A percentile compares a stretch with the other conserved stretches of the same genome.
phyloP scores from a whole-genome alignment of 1,140 invertebrate species.

The Bombyx mori region ASM3026992v2 NC_085116.1:2670001-2670500 shows the following conservation, averaged over 20 bases:
- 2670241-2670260: constrained; percentile 45
- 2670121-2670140: constrained; percentile 45
- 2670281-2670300: constrained; percentile 57
- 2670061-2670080: constrained; percentile 59
- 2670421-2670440: constrained; percentile 51
- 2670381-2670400: constrained; percentile 40
- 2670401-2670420: constrained; percentile 46
- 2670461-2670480: constrained; percentile 49
- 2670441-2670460: constrained; percentile 55
- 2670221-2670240: constrained; percentile 60
- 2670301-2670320: constrained; percentile 50
- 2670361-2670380: constrained; percentile 28
- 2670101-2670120: constrained; percentile 56
- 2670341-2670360: constrained; percentile 31
- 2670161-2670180: constrained; percentile 39
- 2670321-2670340: constrained; percentile 49
- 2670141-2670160: constrained; percentile 44
- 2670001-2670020: constrained; percentile 37
- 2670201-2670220: constrained; percentile 48
- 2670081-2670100: constrained; percentile 57
- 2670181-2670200: constrained; percentile 59
- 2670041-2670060: constrained; percentile 51
- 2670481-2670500: constrained; percentile 26
- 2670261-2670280: constrained; percentile 56
- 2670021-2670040: constrained; percentile 46